These are phyloP conservation scores for Coregonus clupeaformis DNA, from an alignment of 2,113 vertebrate genomes.

Conservation along the genomic window DNA sequence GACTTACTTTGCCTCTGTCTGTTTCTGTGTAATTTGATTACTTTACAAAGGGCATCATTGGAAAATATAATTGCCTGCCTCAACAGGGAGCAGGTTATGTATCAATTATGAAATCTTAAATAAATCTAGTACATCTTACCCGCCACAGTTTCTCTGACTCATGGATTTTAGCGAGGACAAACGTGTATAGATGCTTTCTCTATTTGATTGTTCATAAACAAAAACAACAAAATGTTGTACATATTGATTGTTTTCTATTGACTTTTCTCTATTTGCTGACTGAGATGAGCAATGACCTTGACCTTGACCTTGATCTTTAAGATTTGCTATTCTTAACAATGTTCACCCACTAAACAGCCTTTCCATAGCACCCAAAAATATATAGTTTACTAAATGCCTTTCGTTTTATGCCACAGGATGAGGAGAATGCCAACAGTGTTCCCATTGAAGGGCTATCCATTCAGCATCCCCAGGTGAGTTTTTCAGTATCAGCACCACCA, in stretches of 20 bases:
- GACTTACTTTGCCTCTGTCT: constrained; percentile 13
- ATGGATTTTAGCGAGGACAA: constrained; percentile 1
- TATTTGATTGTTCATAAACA: constrained; percentile 3
- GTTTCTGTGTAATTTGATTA: constrained; percentile 30
- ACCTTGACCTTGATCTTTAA: constrained; percentile 34
- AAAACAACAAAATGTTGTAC: constrained; percentile 12
- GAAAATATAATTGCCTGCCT: constrained; percentile 41
- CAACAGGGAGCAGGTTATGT: constrained; percentile 27
- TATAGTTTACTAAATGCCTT: constrained; percentile 58
- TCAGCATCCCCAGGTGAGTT: constrained; percentile 81
- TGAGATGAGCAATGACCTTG: constrained; percentile 22
- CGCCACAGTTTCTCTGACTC: neutral
- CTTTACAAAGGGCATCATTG: constrained; percentile 30
- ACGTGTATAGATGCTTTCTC: constrained; percentile 2
- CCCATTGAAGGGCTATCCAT: constrained; percentile 79
- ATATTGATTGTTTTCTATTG: constrained; percentile 23
- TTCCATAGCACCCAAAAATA: constrained; percentile 35
- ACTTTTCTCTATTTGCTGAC: constrained; percentile 23
- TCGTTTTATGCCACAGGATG: constrained; percentile 64
- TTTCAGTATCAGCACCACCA: constrained; percentile 22
- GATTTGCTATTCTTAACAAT: constrained; percentile 43
- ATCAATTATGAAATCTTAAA: constrained; percentile 2
- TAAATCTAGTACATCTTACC: neutral
- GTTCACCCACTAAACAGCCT: constrained; percentile 31
- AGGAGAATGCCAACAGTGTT: constrained; percentile 75